A percentile compares a stretch with the other conserved stretches of the same genome.
These are phyloP conservation scores for Coracias cyanogaster DNA, from an alignment of 2,797 vertebrate species.

Conservation along the genomic window DNA sequence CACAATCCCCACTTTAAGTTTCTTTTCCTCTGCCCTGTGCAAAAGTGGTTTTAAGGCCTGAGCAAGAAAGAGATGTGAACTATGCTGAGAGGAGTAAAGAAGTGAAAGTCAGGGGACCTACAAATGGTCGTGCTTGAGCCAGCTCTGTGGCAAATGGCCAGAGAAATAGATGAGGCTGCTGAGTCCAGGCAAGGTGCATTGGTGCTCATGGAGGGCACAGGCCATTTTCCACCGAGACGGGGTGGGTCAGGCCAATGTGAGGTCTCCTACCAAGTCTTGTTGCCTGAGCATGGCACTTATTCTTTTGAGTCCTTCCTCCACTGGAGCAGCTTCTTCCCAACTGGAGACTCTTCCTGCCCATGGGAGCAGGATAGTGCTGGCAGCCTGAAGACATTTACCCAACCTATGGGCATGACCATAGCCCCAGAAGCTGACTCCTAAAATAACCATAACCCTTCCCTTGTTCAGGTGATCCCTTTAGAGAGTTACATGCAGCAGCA, in stretches of 20 bases:
- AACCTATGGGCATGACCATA: not conserved
- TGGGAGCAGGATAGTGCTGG: not conserved
- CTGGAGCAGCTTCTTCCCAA: not conserved
- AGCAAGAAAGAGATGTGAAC: not conserved
- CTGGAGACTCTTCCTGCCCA: not conserved
- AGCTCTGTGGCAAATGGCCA: not conserved
- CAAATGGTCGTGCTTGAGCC: not conserved
- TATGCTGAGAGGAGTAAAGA: not conserved
- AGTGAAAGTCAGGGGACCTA: accelerated
- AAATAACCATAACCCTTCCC: not conserved
- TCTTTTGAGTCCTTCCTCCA: not conserved
- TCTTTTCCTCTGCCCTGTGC: not conserved
- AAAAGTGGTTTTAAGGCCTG: not conserved
- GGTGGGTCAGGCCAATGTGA: not conserved
- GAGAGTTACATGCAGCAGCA: not conserved
- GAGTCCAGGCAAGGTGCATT: not conserved
- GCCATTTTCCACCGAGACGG: not conserved
- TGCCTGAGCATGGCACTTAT: not conserved
- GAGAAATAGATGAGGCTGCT: not conserved
- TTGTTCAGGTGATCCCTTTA: not conserved
- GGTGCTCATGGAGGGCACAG: not conserved
- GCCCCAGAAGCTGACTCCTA: not conserved
- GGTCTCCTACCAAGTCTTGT: not conserved
- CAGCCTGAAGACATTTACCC: not conserved
- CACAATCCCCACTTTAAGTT: not conserved